Evolutionary conservation across 2,888 invertebrate genomes (phyloP), one percentile per base, ranked within the genome.

Genomic region (Podabrus alpinus): DNA sequence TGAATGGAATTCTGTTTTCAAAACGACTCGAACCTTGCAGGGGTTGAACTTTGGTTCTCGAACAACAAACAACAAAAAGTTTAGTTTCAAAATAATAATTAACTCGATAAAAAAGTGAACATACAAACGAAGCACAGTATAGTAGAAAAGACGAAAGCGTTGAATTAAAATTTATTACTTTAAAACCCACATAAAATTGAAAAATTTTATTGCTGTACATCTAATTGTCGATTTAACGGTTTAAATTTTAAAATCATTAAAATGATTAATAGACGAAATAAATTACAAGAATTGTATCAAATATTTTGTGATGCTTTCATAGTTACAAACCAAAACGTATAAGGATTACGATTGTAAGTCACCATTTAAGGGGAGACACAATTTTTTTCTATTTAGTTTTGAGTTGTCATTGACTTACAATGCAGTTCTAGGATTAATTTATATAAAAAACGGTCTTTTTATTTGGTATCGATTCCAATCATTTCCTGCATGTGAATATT

Each of bases 381-480:
- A 79, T 83, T 85, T 83, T 80, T 81, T 82, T 82, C 81, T 80
- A 83, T 85, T 81, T 81, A 83, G 80, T 80, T 82, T 83, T 79
- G 79, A 86, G 84, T 84, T 82, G 84, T 86, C 86, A 85, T 86
- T 83, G 85, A 85, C 81, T 81, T 81, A 86, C 86, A 86, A 86
- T 86, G 80, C 82, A 76, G 66, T 82, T 84, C 83, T 78, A 77
- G 85, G 84, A 84, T 86, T 85, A 84, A 83, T 83, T 77, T 75
- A 72, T 77, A 73, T 73, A 74, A 73, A 74, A 74, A 78, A 75
- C 67, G 70, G 70, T 29, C 69, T 61, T 45, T 74, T 74, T 75
- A 60, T 24, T 75, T 70, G 2, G 15, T 61, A 73, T 74, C 67
- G 72, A 72, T 75, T 72, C 59, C 66, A 45, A 67, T 61, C 16